phyloP scores from a whole-genome alignment of 1,140 invertebrate species.

The Drosophila tristis region DNA sequence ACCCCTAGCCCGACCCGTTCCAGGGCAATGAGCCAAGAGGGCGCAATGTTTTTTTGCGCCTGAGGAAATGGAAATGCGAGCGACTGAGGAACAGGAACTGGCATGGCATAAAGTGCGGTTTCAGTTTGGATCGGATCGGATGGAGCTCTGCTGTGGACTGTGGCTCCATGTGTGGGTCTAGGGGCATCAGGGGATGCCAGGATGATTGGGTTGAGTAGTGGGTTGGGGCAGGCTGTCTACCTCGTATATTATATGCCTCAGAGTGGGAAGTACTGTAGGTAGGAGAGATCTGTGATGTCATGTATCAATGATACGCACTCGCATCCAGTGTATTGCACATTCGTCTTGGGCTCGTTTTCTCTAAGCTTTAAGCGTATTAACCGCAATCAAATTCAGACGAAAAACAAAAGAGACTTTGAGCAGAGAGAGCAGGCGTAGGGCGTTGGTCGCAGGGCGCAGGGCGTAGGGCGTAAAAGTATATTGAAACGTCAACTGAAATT shows the following conservation, averaged over 20 bases:
- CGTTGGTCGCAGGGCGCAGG: no score
- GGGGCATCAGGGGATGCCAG: background rate
- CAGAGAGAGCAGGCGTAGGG: background rate
- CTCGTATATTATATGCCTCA: no score
- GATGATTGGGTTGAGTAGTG: background rate
- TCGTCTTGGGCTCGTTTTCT: conserved; percentile 13
- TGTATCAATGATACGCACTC: no score
- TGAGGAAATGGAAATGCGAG: conserved; percentile 53
- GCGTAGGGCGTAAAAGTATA: background rate
- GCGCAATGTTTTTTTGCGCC: conserved; percentile 61
- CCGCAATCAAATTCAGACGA: conserved; percentile 49
- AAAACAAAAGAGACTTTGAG: conserved; percentile 49
- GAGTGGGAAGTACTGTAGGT: no score
- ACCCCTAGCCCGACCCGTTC: background rate
- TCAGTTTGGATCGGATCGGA: conserved; percentile 14
- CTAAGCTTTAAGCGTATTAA: conserved; percentile 58
- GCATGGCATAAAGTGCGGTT: conserved; percentile 60
- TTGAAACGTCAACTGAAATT: conserved; percentile 60
- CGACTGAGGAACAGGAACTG: conserved; percentile 67
- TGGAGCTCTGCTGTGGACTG: background rate
- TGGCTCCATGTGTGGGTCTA: background rate
- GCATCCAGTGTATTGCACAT: background rate
- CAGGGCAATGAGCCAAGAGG: conserved; percentile 76
- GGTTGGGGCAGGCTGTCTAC: no score
- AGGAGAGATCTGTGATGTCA: no score